Base-by-base conservation (phyloP, 2,113 vertebrate genomes). In the Tachysurus vachellii region DNA sequence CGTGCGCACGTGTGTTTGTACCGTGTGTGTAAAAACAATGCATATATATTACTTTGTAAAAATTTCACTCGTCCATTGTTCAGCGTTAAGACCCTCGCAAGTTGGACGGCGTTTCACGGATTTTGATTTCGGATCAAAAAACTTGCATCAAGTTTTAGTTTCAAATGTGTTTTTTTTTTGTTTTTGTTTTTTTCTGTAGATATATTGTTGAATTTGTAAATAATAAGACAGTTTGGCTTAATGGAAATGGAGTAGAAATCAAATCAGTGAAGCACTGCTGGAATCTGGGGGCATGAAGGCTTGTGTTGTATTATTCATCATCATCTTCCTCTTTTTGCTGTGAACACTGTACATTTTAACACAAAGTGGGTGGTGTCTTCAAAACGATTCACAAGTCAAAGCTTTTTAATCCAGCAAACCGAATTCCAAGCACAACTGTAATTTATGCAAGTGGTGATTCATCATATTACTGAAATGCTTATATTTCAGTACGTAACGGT, bases 61-160 rank as follows among this genome's bases (percentile, higher is more conserved):
- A 50, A 75, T 82, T 28, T 28, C 56, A 68, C 56, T 31, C 82
- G 53, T 87, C 79, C 85, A 87, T 61, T 47, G 36, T 82, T 87
- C 62, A 82, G 50, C 68, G 6, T 75, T 82, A 82, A 77, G 85
- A 56, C 44, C 36, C 64, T 59, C 88, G 71, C 71, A 79, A 42
- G 61, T 42, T 83, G 79, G 61, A 83, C 62, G 75, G 66, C 59
- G 59, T 81, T 64, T 85, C 71, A 88, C 44, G 53, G n/a, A 70
- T 61, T 96, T 95, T 96, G n/a, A 28, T 77, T 81, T 83, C 59
- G 21, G 96, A 97, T 98, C 36, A 36, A 36, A 36, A 36, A 99
- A 99, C 98, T 99, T 99, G 98, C 97, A 99, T 99, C 98, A 99
- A 99, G 98, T 99, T 99, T 93, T 97, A 96, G 96, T 95, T 97